Conservation (phyloP, 1,140 invertebrate genomes). For the Drosophila simulans region DNA sequence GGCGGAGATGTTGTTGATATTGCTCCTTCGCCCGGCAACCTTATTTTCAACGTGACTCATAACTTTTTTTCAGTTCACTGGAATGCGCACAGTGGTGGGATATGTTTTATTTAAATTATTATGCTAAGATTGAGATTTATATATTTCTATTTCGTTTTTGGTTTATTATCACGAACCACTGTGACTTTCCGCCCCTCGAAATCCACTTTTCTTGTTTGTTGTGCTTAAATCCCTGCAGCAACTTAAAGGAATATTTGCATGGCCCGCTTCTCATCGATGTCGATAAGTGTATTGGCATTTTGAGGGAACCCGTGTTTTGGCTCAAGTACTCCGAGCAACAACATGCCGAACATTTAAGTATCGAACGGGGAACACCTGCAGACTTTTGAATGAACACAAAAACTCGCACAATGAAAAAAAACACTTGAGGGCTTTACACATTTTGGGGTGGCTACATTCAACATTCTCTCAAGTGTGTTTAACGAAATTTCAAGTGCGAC, state of each 20-base stretch:
- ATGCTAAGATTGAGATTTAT: too few relatives aligned
- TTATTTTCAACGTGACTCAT: slow-evolving; percentile 57
- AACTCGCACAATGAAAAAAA: slow-evolving; percentile 33
- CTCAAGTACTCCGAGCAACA: slow-evolving; percentile 63
- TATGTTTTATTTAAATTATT: too few relatives aligned
- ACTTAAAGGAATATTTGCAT: slow-evolving; percentile 76
- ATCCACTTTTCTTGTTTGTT: slow-evolving; percentile 59
- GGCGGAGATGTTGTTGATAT: slow-evolving; percentile 35
- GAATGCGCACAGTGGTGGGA: slow-evolving; percentile 35
- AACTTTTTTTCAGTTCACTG: slow-evolving; percentile 48
- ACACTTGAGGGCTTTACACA: slow-evolving; percentile 75
- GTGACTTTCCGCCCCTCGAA: slow-evolving; percentile 23
- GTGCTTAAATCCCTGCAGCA: slow-evolving; percentile 68
- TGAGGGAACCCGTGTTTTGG: slow-evolving; percentile 64
- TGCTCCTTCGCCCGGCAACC: slow-evolving; percentile 27
- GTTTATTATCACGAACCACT: slow-evolving; percentile 25
- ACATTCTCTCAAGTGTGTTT: slow-evolving; percentile 54
- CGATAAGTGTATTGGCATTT: slow-evolving; percentile 77
- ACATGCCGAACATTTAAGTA: slow-evolving; percentile 54
- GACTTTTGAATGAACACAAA: slow-evolving; percentile 66
- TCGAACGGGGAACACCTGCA: slow-evolving; percentile 71
- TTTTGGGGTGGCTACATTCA: slow-evolving; percentile 64
- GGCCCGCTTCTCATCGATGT: slow-evolving; percentile 61
- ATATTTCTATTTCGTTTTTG: neutral
- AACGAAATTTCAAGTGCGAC: slow-evolving; percentile 72